Evolutionary conservation across 2,888 invertebrate genomes (phyloP).

Genomic region (Cecidostiba fungosa): DNA sequence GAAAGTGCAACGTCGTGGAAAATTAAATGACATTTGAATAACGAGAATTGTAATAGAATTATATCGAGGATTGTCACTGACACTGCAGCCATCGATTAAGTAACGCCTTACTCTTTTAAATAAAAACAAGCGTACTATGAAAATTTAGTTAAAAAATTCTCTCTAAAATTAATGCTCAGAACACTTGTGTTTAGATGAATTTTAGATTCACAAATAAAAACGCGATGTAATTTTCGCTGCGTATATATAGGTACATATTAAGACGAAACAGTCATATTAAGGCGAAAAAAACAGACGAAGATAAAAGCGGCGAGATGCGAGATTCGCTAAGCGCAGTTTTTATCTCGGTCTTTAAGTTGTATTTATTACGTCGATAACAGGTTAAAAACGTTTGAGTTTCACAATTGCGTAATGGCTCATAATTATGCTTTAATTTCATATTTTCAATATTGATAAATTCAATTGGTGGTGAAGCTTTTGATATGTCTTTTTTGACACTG

Average conservation of each 20-base stretch:
- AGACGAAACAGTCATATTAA: background rate
- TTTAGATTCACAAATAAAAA: background rate
- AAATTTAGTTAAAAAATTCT: background rate
- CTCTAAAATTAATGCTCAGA: no score
- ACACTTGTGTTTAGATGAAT: no score
- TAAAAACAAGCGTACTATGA: background rate
- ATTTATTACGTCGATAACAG: background rate
- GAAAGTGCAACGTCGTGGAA: conserved; percentile 77
- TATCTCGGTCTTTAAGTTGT: background rate
- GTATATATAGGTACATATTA: background rate
- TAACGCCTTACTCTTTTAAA: conserved; percentile 64
- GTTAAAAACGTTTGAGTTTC: background rate
- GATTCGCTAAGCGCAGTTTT: background rate
- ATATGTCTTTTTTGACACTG: no score
- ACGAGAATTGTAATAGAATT: conserved; percentile 75
- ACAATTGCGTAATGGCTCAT: background rate
- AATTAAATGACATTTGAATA: conserved; percentile 79
- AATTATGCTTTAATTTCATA: no score
- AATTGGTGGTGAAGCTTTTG: no score
- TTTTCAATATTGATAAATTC: no score
- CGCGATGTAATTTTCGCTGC: background rate
- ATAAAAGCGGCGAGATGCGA: conserved; percentile 4
- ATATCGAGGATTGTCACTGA: conserved; percentile 71
- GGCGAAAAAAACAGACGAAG: background rate
- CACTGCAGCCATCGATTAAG: conserved; percentile 70